Conservation (phyloP, 2,888 invertebrate genomes). For the Apamea sordens region DNA sequence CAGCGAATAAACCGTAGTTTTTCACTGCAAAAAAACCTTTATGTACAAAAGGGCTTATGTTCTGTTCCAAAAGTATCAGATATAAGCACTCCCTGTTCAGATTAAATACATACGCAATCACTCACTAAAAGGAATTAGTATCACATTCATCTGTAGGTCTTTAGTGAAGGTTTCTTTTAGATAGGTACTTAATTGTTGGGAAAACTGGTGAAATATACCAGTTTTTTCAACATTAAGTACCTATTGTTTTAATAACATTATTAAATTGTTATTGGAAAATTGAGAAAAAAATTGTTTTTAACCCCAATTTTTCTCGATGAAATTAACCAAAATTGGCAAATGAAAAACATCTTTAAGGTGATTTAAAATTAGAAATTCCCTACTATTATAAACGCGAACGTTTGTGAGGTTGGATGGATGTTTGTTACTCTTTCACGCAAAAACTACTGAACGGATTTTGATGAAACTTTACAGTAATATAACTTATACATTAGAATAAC, state of each 20-base stretch:
- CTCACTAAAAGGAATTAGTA: neutral
- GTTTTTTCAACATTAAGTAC: neutral
- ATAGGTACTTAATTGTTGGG: too few species aligned
- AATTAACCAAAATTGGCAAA: neutral
- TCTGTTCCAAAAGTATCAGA: neutral
- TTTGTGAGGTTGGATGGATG: too few species aligned
- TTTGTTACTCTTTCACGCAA: too few species aligned
- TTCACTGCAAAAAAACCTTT: too few species aligned
- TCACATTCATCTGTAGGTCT: neutral
- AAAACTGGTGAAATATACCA: too few species aligned
- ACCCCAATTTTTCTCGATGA: too few species aligned
- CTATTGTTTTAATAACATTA: neutral
- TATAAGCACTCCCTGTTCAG: neutral
- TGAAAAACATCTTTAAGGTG: neutral
- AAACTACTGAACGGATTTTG: too few species aligned
- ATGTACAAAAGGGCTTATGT: neutral
- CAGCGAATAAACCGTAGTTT: too few species aligned
- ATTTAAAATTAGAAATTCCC: neutral
- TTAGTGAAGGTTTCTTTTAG: neutral
- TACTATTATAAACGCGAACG: too few species aligned
- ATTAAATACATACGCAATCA: neutral
- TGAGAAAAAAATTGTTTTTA: neutral
- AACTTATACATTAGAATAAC: too few species aligned
- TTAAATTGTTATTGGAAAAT: neutral
- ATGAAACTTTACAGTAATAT: too few species aligned